Base-by-base conservation (phyloP, 2,113 vertebrate species). In the Vicugna pacos region DNA sequence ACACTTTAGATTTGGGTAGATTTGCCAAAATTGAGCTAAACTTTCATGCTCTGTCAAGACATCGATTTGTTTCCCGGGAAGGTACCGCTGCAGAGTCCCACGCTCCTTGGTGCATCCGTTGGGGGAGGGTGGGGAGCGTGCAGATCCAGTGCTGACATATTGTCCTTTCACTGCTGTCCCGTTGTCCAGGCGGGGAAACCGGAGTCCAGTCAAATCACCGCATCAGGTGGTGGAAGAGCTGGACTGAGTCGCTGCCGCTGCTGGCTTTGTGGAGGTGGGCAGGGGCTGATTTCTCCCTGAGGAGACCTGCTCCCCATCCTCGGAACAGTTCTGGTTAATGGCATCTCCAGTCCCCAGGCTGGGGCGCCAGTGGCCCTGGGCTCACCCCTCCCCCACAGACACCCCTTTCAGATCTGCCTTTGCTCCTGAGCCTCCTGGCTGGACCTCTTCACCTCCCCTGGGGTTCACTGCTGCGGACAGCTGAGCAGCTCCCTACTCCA, bases 61-160 rank as follows among this genome's bases (percentile, higher is more conserved):
- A 0, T 14, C 0, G 9, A 11, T 24, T 22, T 64, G 6, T 6
- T 20, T 42, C 84, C 1, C 1, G 6, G 52, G 1, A 52, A 67
- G 58, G 13, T 20, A 3, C 3, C 5, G 12, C 2, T 4, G 16
- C 22, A 9, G 50, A 17, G 42, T 0, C 26, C 50, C 1, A 0
- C 1, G 11, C 35, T 58, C 58, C 46, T 50, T 8, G 42, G 30
- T 0, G 2, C 11, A 8, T 0, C n/a, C 4, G 0, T 0, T 2
- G 50, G 46, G 17, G 10, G 35, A 19, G 5, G 9, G 8, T 5
- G 6, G 4, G 26, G 16, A 24, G 11, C 14, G 2, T 11, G 35
- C 4, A 4, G 46, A 38, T 26, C 30, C 14, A 2, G 16, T 14
- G 35, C 65, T 20, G 13, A 6, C 7, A 0, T 22, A 16, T 9